Evolutionary conservation across 2,888 invertebrate genomes (phyloP), one percentile per base, ranked within the genome.

Genomic region (Eupithecia tripunctaria): DNA sequence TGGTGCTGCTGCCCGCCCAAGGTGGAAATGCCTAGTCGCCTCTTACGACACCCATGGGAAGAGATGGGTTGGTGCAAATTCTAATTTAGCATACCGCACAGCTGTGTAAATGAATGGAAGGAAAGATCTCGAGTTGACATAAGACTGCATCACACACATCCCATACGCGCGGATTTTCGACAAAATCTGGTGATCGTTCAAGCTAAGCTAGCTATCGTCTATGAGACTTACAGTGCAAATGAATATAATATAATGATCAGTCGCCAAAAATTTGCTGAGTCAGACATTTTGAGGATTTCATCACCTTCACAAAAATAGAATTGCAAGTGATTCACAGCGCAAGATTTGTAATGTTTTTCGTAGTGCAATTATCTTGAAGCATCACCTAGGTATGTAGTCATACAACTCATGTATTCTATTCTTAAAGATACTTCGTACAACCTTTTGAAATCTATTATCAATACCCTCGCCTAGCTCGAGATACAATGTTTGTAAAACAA

Each of bases 301-400:
- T 56, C 56, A 56, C 56, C 56, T 56, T 25, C 66, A 66, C 64
- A 47, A 66, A 47, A 66, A 47, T 66, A 47, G 66, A 25, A 47
- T n/a, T 29, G 18, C 29, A 29, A 47, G 21, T 66, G 66, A 47
- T 43, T 66, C 66, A 66, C 66, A 66, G n/a, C 10, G 18, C 47
- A 66, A 64, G 12, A 36, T 64, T 64, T 64, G 64, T 64, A 70
- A 64, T 56, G 36, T 47, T 47, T 5, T 51, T 51, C 21, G 47
- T 64, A 56, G 21, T 38, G 64, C 25, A 41, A 69, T 69, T 62
- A 63, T 64, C 64, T 21, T 41, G 64, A 64, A n/a, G 62, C 36
- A 21, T 36, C 12, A 32, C n/a, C n/a, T 12, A 18, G 18, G 1
- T 63, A 63, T n/a, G 36, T 12, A n/a, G 62, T 63, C 62, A 63